Base-by-base conservation (phyloP, 2,797 vertebrate species). In the Megaceryle alcyon region DNA sequence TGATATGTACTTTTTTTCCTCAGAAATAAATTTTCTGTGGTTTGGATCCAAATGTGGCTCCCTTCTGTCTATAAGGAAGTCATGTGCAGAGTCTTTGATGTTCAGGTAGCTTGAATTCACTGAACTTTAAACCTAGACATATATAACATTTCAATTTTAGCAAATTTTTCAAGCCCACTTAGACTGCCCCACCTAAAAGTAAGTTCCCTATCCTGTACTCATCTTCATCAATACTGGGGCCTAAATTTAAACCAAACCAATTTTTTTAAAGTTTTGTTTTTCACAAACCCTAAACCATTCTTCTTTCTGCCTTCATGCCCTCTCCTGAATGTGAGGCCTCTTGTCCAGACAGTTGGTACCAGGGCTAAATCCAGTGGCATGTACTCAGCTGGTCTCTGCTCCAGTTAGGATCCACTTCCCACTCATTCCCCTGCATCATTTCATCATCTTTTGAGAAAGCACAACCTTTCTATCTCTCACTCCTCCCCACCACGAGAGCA, bases 381-480 rank as follows among this genome's bases (percentile, higher is more conserved):
- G 23, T 29, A 26, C n/a, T 39, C 41, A n/a, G 41, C 63, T 46
- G 25, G 25, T 63, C 15, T 33, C 15, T 35, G 5, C 20, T 69
- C 39, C 14, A 9, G 6, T 39, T 54, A 19, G 31, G 35, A 51
- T 41, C 46, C 21, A 60, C 44, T 78, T 35, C 26, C 12, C 29
- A 10, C 12, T 37, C 31, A 7, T 46, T 48, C 35, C 35, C 6
- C 23, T 20, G 5, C 29, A 15, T 10, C 2, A 0, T 4, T 51
- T 9, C 10, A n/a, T 68, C 31, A 59, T 66, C 57, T 33, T 68
- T 78, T 44, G 10, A 41, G 31, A 66, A 68, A 37, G 22, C 10
- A 72, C 22, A 72, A 15, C 4, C 10, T 53, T 82, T 53, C 44
- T 9, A 25, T 6, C 23, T 33, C 20, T 22, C 4, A 3, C 14